Evolutionary conservation across 2,888 invertebrate genomes (phyloP).

Genomic region (Drosophila nigricruria): DNA sequence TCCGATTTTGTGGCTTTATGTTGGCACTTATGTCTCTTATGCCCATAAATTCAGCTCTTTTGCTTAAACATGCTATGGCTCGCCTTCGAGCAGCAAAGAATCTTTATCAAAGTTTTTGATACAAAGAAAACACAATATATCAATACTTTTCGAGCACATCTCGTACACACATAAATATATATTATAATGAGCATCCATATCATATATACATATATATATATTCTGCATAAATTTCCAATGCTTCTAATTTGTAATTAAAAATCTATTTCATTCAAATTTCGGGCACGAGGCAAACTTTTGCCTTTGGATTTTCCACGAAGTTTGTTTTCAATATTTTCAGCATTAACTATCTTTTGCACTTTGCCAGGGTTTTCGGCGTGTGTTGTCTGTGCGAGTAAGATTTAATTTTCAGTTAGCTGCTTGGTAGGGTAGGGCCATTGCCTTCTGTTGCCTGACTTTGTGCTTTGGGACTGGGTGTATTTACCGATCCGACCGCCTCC

Average conservation of each 20-base stretch:
- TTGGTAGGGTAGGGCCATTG: background rate
- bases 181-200: background rate
- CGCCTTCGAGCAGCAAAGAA: too few species aligned
- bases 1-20: too few species aligned
- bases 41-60: too few species aligned
- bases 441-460: slow-evolving; percentile 11
- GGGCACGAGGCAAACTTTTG: slow-evolving; percentile 13
- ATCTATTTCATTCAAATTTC: slow-evolving; percentile 4
- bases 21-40: too few species aligned
- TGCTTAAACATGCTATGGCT: too few species aligned
- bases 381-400: background rate
- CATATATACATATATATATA: background rate
- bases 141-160: background rate
- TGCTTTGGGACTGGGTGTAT: background rate
- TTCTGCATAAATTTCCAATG: background rate
- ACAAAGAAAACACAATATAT: too few species aligned
- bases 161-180: background rate
- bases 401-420: slow-evolving; percentile 3
- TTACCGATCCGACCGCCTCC: background rate
- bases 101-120: too few species aligned
- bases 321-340: background rate
- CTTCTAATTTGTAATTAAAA: slow-evolving; percentile 6
- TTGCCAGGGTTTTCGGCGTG: background rate
- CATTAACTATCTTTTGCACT: slow-evolving; percentile 10
- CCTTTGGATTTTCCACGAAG: background rate